Evolutionary conservation across 2,797 vertebrate species (phyloP).

Genomic region (Myotis planiceps): DNA sequence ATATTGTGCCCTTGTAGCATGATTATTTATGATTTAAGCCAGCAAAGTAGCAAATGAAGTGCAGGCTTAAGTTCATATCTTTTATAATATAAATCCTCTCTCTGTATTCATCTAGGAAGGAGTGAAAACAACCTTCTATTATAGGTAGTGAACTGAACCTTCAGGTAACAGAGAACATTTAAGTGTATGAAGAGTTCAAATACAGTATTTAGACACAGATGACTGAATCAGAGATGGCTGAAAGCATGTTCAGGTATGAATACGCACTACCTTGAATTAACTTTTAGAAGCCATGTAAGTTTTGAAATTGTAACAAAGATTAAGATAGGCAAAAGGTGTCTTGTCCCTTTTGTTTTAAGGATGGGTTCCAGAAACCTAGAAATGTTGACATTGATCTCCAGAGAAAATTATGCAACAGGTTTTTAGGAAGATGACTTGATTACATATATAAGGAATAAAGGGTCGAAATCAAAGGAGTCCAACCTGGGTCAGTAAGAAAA

Average conservation of each 20-base stretch:
- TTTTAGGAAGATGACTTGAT: slow-evolving; percentile 41
- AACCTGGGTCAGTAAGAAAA: slow-evolving; percentile 43
- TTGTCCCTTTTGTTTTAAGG: slow-evolving; percentile 48
- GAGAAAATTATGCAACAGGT: slow-evolving; percentile 49
- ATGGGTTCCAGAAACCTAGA: slow-evolving; percentile 63
- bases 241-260: not conserved
- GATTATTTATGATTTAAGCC: slow-evolving; percentile 69
- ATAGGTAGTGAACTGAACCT: not conserved
- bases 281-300: slow-evolving; percentile 15
- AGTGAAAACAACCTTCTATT: not conserved
- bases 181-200: not conserved
- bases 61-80: not conserved
- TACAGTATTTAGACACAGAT: not conserved
- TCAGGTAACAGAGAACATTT: not conserved
- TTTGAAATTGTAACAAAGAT: slow-evolving; percentile 5
- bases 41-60: slow-evolving; percentile 65
- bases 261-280: not conserved
- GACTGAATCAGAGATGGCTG: not conserved
- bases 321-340: not conserved
- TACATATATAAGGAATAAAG: slow-evolving; percentile 15
- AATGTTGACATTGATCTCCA: slow-evolving; percentile 51
- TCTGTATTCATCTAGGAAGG: not conserved
- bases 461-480: slow-evolving; percentile 13
- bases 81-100: not conserved
- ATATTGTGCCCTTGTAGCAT: not conserved